Evolutionary conservation across 1,140 invertebrate species (phyloP).

Genomic region (Sycophila sp.): DNA sequence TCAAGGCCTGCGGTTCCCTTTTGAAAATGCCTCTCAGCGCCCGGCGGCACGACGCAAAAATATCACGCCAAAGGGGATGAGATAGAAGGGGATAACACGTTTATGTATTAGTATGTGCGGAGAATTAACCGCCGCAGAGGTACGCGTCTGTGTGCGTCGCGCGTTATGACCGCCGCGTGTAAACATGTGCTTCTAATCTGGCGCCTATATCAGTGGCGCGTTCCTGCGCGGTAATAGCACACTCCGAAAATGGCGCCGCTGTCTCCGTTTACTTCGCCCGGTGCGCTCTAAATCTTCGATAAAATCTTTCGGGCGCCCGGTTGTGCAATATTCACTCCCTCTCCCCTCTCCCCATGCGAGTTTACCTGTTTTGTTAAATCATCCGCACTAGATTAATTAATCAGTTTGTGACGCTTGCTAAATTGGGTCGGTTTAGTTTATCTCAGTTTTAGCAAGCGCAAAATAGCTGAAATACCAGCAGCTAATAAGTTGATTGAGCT

Average conservation of each 20-base stretch:
- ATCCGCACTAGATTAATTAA: too few species aligned
- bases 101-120: slow-evolving; percentile 42
- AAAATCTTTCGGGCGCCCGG: slow-evolving; percentile 2
- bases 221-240: slow-evolving; percentile 21
- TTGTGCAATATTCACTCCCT: too few species aligned
- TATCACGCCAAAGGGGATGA: background rate
- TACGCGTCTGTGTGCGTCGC: slow-evolving; percentile 47
- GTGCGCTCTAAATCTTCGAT: slow-evolving; percentile 10
- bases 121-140: slow-evolving; percentile 45
- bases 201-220: slow-evolving; percentile 59
- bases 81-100: slow-evolving; percentile 43
- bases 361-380: too few species aligned
- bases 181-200: slow-evolving; percentile 64
- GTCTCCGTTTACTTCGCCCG: background rate
- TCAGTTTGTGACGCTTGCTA: too few species aligned
- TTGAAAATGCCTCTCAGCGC: slow-evolving; percentile 19
- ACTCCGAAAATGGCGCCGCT: too few species aligned
- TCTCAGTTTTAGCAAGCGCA: too few species aligned
- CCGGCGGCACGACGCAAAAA: background rate
- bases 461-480: too few species aligned
- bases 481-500: too few species aligned
- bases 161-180: slow-evolving; percentile 49
- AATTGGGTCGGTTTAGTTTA: too few species aligned
- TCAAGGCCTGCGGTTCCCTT: slow-evolving; percentile 8
- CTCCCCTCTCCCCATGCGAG: too few species aligned